phyloP scores from a whole-genome alignment of 2,797 vertebrate species.

The Enteromius fasciolatus region DNA sequence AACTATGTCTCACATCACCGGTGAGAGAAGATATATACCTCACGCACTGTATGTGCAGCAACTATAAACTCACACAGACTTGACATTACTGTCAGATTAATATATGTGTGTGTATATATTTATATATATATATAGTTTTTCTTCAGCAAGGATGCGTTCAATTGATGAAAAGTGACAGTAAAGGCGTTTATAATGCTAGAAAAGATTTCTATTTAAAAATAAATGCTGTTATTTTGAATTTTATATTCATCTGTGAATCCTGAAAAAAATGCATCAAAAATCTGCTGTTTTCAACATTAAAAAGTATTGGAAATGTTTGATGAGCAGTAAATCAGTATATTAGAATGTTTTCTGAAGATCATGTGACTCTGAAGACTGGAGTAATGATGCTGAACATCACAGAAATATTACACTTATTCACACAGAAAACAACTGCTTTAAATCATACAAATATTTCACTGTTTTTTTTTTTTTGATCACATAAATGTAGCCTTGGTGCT shows the following conservation, averaged over 20 bases:
- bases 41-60: not conserved
- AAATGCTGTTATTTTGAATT: not conserved
- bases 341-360: not conserved
- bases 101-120: too few relatives aligned
- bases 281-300: not conserved
- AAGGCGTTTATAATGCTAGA: not conserved
- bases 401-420: not conserved
- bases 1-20: constrained; percentile 77
- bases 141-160: not conserved
- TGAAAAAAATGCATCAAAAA: not conserved
- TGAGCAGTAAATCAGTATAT: not conserved
- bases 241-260: not conserved
- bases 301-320: not conserved
- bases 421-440: not conserved
- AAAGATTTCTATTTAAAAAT: not conserved
- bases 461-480: too few relatives aligned
- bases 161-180: not conserved
- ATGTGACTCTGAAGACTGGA: not conserved
- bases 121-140: not conserved
- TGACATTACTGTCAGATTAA: not conserved
- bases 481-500: not conserved
- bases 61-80: not conserved
- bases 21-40: constrained; percentile 64
- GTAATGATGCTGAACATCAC: not conserved
- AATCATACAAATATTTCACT: not conserved